phyloP scores from a whole-genome alignment of 2,888 invertebrate species.

The Trisateles emortualis region DNA sequence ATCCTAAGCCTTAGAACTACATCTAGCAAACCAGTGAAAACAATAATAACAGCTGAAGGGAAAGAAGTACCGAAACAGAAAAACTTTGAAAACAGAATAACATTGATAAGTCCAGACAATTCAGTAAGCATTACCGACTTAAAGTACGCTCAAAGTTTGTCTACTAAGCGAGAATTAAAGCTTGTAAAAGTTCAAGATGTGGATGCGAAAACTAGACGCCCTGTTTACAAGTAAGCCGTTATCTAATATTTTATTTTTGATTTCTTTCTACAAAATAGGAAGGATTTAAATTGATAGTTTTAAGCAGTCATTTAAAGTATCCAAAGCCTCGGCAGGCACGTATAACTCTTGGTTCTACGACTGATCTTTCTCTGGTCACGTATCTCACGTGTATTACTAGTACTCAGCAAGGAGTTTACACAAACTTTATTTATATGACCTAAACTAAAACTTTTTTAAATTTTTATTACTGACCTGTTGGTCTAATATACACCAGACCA shows the following conservation, averaged over 20 bases:
- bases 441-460: no score
- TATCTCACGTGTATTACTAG: no score
- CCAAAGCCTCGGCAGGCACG: no score
- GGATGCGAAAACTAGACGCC: constrained; percentile 89
- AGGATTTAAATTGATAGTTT: no score
- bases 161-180: constrained; percentile 89
- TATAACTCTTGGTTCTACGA: no score
- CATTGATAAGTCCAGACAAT: constrained; percentile 88
- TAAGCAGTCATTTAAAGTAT: no score
- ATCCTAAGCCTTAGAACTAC: constrained; percentile 61
- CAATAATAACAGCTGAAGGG: constrained; percentile 68
- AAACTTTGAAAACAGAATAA: constrained; percentile 85
- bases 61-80: constrained; percentile 80
- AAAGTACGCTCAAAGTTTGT: constrained; percentile 90
- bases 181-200: constrained; percentile 90
- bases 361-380: no score
- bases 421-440: no score
- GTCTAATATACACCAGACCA: no score
- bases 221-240: constrained; percentile 88
- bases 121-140: constrained; percentile 87
- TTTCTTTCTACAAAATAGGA: background rate
- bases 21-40: constrained; percentile 58
- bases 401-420: no score
- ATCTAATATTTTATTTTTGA: background rate
- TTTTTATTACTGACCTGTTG: no score